Evolutionary conservation across 1,140 invertebrate genomes (phyloP).

Genomic region (Globodera rostochiensis): DNA sequence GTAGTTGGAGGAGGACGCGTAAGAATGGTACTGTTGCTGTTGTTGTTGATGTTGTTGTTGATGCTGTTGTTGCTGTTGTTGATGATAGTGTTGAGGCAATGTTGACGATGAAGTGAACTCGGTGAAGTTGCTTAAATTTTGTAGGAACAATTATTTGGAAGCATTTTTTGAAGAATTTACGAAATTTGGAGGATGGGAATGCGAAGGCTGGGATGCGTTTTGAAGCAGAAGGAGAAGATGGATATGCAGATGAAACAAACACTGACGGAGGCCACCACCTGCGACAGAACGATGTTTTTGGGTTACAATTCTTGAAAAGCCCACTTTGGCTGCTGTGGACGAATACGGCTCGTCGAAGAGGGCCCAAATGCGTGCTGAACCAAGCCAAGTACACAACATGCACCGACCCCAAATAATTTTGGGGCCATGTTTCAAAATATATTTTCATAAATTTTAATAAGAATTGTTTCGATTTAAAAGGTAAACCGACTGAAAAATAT

Average conservation of each 20-base stretch:
- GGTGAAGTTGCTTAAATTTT: not conserved
- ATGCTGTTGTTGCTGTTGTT: constrained; percentile 16
- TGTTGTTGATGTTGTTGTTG: constrained; percentile 16
- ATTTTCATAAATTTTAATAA: too few relatives aligned
- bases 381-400: constrained; percentile 55
- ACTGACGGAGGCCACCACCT: constrained; percentile 92
- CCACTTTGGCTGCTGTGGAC: constrained; percentile 68
- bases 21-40: not conserved
- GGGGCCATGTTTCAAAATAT: too few relatives aligned
- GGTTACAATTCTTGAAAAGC: not conserved
- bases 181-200: constrained; percentile 28
- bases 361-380: constrained; percentile 76
- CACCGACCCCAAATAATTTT: too few relatives aligned
- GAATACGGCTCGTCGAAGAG: constrained; percentile 88
- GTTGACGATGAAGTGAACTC: not conserved
- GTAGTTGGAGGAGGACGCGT: constrained; percentile 13
- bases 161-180: not conserved
- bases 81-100: constrained; percentile 4
- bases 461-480: too few relatives aligned
- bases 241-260: constrained; percentile 98
- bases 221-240: constrained; percentile 92
- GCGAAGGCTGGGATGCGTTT: constrained; percentile 76
- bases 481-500: too few relatives aligned
- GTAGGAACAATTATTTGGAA: not conserved
- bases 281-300: constrained; percentile 67